Evolutionary conservation across 2,888 invertebrate genomes (phyloP).

Genomic region (Conchocele bisecta): DNA sequence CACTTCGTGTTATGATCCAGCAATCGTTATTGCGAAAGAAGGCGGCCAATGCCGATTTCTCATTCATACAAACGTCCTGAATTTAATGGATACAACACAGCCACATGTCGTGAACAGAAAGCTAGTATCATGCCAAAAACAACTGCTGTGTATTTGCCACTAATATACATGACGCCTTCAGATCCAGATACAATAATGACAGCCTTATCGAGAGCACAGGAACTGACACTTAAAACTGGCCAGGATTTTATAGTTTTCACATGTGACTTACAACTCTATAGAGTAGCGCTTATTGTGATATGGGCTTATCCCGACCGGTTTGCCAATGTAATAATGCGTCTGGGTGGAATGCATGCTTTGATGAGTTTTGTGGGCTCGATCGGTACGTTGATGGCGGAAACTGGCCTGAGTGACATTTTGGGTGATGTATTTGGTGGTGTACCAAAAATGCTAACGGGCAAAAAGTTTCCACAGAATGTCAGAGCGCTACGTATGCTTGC

Average conservation of each 20-base stretch:
- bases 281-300: constrained; percentile 41
- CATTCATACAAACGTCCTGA: too few species aligned
- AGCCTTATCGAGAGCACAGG: constrained; percentile 26
- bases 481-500: constrained; percentile 31
- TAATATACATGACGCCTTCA: constrained; percentile 49
- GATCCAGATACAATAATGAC: constrained; percentile 54
- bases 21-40: too few species aligned
- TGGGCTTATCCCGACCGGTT: constrained; percentile 57
- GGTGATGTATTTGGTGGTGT: constrained; percentile 58
- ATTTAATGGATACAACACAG: constrained; percentile 26
- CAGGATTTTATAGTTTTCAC: constrained; percentile 39
- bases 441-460: constrained; percentile 57
- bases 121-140: constrained; percentile 26
- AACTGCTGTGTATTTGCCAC: constrained; percentile 42
- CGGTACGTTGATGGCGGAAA: constrained; percentile 56
- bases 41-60: too few species aligned
- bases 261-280: constrained; percentile 58
- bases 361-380: constrained; percentile 63
- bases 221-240: constrained; percentile 12
- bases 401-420: constrained; percentile 57
- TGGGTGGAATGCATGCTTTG: constrained; percentile 64
- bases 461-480: constrained; percentile 48
- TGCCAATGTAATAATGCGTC: constrained; percentile 34
- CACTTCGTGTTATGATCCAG: too few species aligned
- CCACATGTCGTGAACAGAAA: constrained; percentile 27